Base-by-base conservation (phyloP, 2,888 invertebrate species). In the Stenurella melanura region DNA sequence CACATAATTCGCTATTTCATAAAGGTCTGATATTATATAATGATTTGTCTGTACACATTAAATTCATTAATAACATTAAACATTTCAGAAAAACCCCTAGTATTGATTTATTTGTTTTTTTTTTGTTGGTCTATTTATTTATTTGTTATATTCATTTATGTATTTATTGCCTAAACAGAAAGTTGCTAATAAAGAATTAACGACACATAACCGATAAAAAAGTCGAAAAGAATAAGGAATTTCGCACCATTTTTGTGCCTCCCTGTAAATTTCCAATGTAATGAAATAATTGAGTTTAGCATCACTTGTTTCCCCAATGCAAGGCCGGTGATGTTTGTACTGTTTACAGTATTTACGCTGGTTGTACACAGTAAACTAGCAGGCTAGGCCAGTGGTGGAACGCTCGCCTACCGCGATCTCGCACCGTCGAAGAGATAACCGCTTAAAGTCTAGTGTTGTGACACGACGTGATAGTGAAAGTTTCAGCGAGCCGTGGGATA, bases 271-370 rank as follows among this genome's bases (percentile, higher is more conserved):
- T 38, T 6, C 42, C 70, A 17, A 70, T 26, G 70, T 42, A 61
- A 70, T 50, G 60, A 18, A 61, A 60, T n/a, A 70, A 30, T 21
- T 21, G 17, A 21, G 63, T 57, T 57, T 30, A 60, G 61, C 72
- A 72, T 72, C 61, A 76, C 75, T 75, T 68, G 74, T 69, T 76
- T 76, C 73, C 77, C 57, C 73, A 60, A 42, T 58, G 71, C 75
- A 79, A 79, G 79, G 79, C 74, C 76, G 75, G 58, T 73, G 58
- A 61, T 75, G 75, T 73, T 73, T 71, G 72, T 69, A 67, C 74
- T 77, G 74, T 73, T 67, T 74, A 67, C 74, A 50, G 56, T 63
- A 57, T 77, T 75, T 75, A 73, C 75, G 63, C 34, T 77, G 38
- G 21, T 21, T n/a, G 19, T 70, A 38, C 38, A 38, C 70, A 72